Percentiles rank a stretch among this genome's conserved stretches.
Evolutionary conservation across 2,888 invertebrate species (phyloP).

Genomic region (Leucophenga montana): DNA sequence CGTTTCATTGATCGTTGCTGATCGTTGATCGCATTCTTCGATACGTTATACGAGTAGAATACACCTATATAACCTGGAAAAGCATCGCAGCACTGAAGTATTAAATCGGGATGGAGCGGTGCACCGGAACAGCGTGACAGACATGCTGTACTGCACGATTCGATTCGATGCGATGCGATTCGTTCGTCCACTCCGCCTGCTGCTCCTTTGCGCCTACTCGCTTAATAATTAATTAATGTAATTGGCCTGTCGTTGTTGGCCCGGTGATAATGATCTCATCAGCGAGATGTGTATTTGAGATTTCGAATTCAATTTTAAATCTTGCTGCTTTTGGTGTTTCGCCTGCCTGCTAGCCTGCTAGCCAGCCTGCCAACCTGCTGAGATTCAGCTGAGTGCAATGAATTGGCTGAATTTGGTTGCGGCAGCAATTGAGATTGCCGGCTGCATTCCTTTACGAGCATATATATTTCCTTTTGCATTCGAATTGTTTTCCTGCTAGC

Average conservation of each 20-base stretch:
- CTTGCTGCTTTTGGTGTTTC: slow-evolving; percentile 20
- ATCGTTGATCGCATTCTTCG: slow-evolving; percentile 62
- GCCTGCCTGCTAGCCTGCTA: neutral
- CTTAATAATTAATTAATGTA: slow-evolving; percentile 73
- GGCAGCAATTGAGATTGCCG: slow-evolving; percentile 13
- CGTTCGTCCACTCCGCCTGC: slow-evolving; percentile 18
- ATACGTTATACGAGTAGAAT: slow-evolving; percentile 40
- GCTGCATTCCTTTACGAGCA: slow-evolving; percentile 4
- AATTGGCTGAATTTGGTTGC: slow-evolving; percentile 42
- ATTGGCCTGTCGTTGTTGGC: slow-evolving; percentile 72
- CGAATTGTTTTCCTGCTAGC: neutral
- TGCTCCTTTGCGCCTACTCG: slow-evolving; percentile 33
- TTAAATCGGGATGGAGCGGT: slow-evolving; percentile 24
- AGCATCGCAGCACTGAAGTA: too few relatives aligned
- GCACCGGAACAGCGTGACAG: slow-evolving; percentile 51
- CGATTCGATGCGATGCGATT: slow-evolving; percentile 25
- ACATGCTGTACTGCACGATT: slow-evolving; percentile 36
- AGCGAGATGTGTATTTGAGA: slow-evolving; percentile 58
- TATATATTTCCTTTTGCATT: slow-evolving; percentile 4
- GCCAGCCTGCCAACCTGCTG: neutral
- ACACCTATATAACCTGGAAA: slow-evolving; percentile 40
- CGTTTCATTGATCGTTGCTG: slow-evolving; percentile 15
- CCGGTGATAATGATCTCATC: slow-evolving; percentile 69
- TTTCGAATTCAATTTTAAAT: slow-evolving; percentile 63
- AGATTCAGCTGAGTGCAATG: slow-evolving; percentile 33